Evolutionary conservation across 2,797 vertebrate species (phyloP), one percentile per base, ranked within the genome.

Genomic region (Tragelaphus eurycerus): DNA sequence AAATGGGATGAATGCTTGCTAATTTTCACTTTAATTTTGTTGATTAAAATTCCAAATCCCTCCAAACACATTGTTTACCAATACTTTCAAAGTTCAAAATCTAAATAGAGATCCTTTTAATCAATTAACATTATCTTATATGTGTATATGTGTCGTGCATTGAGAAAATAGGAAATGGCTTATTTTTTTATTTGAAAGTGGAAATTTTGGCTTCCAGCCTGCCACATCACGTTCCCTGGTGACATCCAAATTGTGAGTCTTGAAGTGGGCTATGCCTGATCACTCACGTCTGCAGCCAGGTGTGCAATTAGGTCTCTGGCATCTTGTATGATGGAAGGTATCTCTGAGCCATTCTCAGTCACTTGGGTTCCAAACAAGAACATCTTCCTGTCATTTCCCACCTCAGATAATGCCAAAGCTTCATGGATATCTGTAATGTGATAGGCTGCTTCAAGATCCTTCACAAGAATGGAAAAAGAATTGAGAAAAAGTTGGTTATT

Each of bases 391-490:
- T 98, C 92, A 1, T 99, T 99, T 2, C 99, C 99, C 5, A 99
- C 98, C 59, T 99, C 99, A 0, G 98, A 99, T 93, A 99, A 99
- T 1, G 98, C 98, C 98, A 99, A 98, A 14, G 99, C 99, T 1
- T 99, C 99, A 0, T 99, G 99, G 96, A 99, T 99, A 87, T 99
- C 99, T 0, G 99, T 99, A 98, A 99, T 99, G 97, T 98, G 97
- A 94, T 99, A 99, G 29, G 99, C 99, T 14, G 98, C 99, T 31
- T 99, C 95, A 0, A 99, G 98, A 97, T 99, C 99, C 99, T 99
- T 98, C 81, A 93, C 31, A 10, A 62, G 57, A 96, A 96, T 83
- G 86, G 59, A 52, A 98, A 96, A 97, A 96, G 19, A 60, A 88
- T 1, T 29, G 86, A 2, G 16, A 89, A 76, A 71, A 92, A 14